Percentiles rank a stretch among this genome's conserved stretches.
phyloP scores from a whole-genome alignment of 2,113 vertebrate species.

The Tragelaphus imberbis region DNA sequence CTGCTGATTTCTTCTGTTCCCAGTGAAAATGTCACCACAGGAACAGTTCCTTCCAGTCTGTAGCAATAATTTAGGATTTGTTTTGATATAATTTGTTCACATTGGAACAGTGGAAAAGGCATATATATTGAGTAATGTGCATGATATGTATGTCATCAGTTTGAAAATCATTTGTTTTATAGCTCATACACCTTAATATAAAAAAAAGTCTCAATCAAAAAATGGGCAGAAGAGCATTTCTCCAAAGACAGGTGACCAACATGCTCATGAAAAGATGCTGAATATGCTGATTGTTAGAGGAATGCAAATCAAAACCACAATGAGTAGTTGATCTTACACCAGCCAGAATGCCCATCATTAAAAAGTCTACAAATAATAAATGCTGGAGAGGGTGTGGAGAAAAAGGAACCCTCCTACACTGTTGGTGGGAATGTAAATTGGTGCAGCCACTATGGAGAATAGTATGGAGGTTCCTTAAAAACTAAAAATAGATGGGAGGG shows the following conservation, averaged over 20 bases:
- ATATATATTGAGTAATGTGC: background rate
- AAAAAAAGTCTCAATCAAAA: background rate
- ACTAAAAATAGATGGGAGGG: background rate
- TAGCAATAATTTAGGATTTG: background rate
- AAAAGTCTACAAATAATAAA: background rate
- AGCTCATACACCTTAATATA: background rate
- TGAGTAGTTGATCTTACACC: background rate
- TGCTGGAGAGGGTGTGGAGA: background rate
- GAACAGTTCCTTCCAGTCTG: background rate
- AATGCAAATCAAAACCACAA: background rate
- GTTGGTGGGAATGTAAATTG: background rate
- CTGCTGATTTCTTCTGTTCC: background rate
- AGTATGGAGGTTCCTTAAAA: background rate
- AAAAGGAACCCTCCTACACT: background rate
- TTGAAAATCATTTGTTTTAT: background rate
- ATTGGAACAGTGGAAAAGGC: background rate
- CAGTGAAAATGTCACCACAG: background rate
- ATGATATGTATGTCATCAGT: background rate
- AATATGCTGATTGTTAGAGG: background rate
- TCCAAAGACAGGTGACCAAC: background rate
- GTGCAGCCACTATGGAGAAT: background rate
- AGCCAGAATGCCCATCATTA: background rate
- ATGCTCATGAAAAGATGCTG: background rate
- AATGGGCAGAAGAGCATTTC: background rate
- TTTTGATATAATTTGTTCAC: background rate